Conservation (phyloP, 92 coral and sea anemone species). For the Palythoa grandiflora region DNA sequence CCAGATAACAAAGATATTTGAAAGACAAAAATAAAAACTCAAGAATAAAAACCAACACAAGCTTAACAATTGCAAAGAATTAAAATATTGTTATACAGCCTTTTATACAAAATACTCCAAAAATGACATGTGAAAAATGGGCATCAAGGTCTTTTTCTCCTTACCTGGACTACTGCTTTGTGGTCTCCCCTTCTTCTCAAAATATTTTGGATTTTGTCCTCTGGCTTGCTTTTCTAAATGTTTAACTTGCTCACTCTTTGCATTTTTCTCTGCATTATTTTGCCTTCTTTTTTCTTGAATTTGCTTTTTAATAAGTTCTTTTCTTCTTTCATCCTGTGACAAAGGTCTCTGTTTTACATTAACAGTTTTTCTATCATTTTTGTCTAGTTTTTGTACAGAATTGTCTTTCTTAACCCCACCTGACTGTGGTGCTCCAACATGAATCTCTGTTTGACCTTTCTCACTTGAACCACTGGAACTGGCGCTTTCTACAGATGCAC, state of each 20-base stretch:
- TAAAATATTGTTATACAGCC: too few species aligned
- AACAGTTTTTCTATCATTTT: constrained; percentile 35
- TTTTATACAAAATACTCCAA: too few species aligned
- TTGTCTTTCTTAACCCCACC: constrained; percentile 37
- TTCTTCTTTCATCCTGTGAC: constrained; percentile 56
- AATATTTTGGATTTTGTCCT: neutral
- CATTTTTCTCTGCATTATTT: constrained; percentile 38
- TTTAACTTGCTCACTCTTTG: constrained; percentile 33
- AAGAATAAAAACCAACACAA: too few species aligned
- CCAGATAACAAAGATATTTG: too few species aligned
- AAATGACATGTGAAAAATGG: too few species aligned
- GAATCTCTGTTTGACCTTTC: constrained; percentile 68
- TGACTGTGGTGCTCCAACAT: constrained; percentile 24
- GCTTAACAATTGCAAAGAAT: too few species aligned
- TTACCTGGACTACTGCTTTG: constrained; percentile 5
- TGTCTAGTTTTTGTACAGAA: neutral
- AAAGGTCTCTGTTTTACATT: constrained; percentile 28
- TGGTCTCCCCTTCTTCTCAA: constrained; percentile 1
- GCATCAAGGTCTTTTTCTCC: neutral
- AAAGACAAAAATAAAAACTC: too few species aligned
- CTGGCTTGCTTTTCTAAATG: neutral
- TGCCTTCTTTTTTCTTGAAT: constrained; percentile 70
- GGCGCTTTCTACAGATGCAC: constrained; percentile 70
- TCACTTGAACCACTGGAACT: constrained; percentile 70
- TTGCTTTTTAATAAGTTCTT: constrained; percentile 74